A percentile compares a stretch with the other conserved stretches of the same genome.
These are phyloP conservation scores for Anthophora plumipes DNA, from an alignment of 2,888 invertebrate genomes.

Conservation along the genomic window DNA sequence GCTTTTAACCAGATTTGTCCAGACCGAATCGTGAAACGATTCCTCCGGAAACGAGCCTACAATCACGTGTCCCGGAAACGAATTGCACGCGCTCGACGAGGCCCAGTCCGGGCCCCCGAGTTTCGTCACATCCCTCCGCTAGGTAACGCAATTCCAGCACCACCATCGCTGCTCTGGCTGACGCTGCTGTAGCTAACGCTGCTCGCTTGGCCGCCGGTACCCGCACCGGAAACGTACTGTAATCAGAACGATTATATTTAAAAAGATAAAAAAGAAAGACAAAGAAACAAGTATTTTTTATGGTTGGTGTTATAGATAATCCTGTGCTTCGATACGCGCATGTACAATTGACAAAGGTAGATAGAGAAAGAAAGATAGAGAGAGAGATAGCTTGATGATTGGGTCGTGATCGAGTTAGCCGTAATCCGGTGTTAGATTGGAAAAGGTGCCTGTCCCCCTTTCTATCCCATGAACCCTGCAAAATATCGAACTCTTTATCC, in stretches of 20 bases:
- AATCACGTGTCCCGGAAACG: slow-evolving; percentile 83
- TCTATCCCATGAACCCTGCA: not conserved
- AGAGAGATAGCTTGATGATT: not conserved
- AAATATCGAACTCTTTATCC: slow-evolving; percentile 5
- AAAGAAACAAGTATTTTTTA: not conserved
- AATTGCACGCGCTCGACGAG: slow-evolving; percentile 80
- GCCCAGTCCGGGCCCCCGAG: slow-evolving; percentile 81
- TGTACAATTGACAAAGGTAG: slow-evolving; percentile 15
- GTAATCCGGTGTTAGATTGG: not conserved
- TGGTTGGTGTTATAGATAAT: not conserved
- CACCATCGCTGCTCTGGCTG: slow-evolving; percentile 81
- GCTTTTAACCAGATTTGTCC: too few species aligned
- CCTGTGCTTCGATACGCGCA: slow-evolving; percentile 13
- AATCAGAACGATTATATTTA: slow-evolving; percentile 67
- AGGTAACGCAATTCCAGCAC: slow-evolving; percentile 69
- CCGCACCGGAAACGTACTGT: slow-evolving; percentile 81
- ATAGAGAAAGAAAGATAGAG: not conserved
- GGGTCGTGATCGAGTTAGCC: slow-evolving; percentile 11
- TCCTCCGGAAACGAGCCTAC: slow-evolving; percentile 58
- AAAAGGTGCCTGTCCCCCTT: not conserved
- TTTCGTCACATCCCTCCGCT: slow-evolving; percentile 81
- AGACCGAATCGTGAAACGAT: not conserved
- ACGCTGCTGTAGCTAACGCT: slow-evolving; percentile 83
- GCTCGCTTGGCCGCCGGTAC: slow-evolving; percentile 78
- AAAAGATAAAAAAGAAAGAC: slow-evolving; percentile 19